Evolutionary conservation across 2,797 vertebrate species (phyloP).

Genomic region (Ctenochaetus hawaiiensis): DNA sequence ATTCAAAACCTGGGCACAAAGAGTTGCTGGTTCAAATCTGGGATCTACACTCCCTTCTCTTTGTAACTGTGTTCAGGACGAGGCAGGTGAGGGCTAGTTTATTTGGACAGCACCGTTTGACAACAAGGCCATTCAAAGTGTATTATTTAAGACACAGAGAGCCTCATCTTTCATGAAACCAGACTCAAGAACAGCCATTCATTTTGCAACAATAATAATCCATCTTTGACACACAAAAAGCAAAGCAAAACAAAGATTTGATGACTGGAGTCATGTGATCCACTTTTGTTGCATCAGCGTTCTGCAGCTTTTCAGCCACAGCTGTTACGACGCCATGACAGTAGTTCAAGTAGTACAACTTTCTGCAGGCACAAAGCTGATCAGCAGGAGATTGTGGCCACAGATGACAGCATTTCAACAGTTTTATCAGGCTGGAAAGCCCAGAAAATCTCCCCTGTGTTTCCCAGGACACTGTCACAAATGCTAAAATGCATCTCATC

Average conservation of each 20-base stretch:
- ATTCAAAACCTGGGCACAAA: not conserved
- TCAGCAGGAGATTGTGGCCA: not conserved
- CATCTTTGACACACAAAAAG: not conserved
- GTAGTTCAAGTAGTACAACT: not conserved
- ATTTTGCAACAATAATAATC: no score
- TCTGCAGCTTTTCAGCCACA: not conserved
- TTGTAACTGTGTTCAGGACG: not conserved
- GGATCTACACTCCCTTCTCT: not conserved
- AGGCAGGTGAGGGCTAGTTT: not conserved
- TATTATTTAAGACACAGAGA: not conserved
- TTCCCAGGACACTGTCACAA: not conserved
- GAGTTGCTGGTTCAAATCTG: conserved; percentile 1
- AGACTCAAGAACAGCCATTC: no score
- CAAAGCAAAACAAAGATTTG: not conserved
- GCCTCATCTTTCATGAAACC: no score
- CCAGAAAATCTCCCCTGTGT: not conserved
- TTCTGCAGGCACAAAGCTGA: not conserved
- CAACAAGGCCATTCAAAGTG: not conserved
- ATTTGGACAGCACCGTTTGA: not conserved
- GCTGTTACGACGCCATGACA: not conserved
- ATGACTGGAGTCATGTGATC: not conserved
- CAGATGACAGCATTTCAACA: not conserved
- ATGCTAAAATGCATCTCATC: not conserved
- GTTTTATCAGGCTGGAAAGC: not conserved
- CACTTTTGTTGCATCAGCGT: not conserved